Percentiles rank a stretch among this genome's conserved stretches.
These are phyloP conservation scores for Hedychridium roseum DNA, from an alignment of 2,888 invertebrate genomes.

Conservation along the genomic window DNA sequence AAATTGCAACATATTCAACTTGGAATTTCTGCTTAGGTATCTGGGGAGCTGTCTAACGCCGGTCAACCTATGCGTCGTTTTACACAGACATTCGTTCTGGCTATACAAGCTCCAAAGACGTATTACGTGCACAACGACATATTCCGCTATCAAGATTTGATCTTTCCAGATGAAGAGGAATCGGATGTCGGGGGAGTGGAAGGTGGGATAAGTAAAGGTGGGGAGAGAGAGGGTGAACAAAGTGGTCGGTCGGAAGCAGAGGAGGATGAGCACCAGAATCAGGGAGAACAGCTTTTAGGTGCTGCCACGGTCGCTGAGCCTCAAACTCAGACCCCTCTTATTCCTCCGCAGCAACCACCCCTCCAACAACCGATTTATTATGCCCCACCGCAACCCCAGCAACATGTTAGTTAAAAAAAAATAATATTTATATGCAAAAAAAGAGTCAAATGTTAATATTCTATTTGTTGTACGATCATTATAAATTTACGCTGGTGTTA, in stretches of 20 bases:
- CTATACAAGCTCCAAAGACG: constrained; percentile 94
- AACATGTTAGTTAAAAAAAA: constrained; percentile 45
- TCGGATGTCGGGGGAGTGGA: constrained; percentile 52
- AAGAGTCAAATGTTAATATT: no score
- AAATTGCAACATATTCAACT: constrained; percentile 8
- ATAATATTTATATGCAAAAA: no score
- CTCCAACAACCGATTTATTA: constrained; percentile 49
- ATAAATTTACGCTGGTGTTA: background rate
- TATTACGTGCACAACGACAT: constrained; percentile 99
- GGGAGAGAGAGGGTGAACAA: constrained; percentile 68
- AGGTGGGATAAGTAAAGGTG: constrained; percentile 46
- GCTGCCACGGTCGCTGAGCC: constrained; percentile 44
- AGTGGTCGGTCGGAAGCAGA: constrained; percentile 73
- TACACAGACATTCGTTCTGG: constrained; percentile 97
- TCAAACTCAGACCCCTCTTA: constrained; percentile 42
- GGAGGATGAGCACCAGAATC: constrained; percentile 67
- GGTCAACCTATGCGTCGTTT: constrained; percentile 97
- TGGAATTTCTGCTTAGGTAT: constrained; percentile 71
- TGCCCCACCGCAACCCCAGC: constrained; percentile 45
- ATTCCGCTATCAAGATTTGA: constrained; percentile 89
- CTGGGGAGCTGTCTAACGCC: constrained; percentile 95
- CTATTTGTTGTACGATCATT: background rate
- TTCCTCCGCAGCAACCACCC: constrained; percentile 44
- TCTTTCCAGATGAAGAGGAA: constrained; percentile 59
- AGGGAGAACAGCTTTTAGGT: constrained; percentile 46